Percentiles rank a stretch among this genome's conserved stretches.
Evolutionary conservation across 1,140 invertebrate species (phyloP).

Genomic region (Apis florea): DNA sequence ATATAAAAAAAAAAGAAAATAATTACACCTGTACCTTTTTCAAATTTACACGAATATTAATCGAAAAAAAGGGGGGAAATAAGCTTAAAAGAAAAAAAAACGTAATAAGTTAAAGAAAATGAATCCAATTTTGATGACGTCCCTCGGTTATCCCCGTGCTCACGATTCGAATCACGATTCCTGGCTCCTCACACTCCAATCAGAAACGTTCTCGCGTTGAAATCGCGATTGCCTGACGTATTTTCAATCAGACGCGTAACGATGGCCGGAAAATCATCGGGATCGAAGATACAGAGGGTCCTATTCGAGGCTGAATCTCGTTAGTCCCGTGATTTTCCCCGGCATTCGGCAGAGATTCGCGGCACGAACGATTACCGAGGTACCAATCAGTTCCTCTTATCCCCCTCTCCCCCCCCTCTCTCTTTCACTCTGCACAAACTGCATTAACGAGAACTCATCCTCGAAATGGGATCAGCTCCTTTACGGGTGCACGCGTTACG

Average conservation of each 20-base stretch:
- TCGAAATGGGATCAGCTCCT: neutral
- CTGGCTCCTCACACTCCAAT: rapidly evolving
- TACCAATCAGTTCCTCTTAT: constrained; percentile 43
- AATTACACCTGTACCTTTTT: too few relatives aligned
- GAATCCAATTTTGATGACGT: too few relatives aligned
- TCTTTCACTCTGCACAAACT: neutral
- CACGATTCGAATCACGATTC: neutral
- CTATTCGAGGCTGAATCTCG: constrained; percentile 40
- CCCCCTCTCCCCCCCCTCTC: neutral
- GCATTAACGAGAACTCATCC: constrained; percentile 34
- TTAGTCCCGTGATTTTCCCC: constrained; percentile 51
- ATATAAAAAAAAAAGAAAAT: too few relatives aligned
- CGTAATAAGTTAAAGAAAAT: too few relatives aligned
- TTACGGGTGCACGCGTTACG: neutral
- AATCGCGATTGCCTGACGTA: constrained; percentile 34
- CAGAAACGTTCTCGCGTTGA: neutral
- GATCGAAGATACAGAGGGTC: constrained; percentile 24
- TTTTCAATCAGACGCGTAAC: constrained; percentile 47
- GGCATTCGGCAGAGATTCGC: constrained; percentile 41
- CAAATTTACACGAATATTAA: too few relatives aligned
- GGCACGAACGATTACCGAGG: constrained; percentile 46
- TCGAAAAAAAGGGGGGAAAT: too few relatives aligned
- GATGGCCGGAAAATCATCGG: constrained; percentile 1
- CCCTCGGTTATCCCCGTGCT: too few relatives aligned
- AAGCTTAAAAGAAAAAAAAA: too few relatives aligned